Evolutionary conservation across 2,888 invertebrate species (phyloP).

Genomic region (Drosophila niveifrons): DNA sequence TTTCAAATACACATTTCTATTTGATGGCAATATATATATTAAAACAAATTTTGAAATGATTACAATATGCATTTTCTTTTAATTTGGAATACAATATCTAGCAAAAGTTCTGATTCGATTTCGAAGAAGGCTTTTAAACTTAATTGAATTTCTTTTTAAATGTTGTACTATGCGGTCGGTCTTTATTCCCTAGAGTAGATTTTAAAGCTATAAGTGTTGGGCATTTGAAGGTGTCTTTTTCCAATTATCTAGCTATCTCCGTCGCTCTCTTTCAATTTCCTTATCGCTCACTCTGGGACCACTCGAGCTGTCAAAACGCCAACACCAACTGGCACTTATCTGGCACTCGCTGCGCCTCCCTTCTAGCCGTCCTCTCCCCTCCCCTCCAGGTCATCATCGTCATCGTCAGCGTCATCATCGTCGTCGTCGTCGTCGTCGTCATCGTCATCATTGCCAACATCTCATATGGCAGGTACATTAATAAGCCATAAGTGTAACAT

Average conservation of each 20-base stretch:
- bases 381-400: constrained; percentile 27
- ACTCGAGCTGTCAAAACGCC: constrained; percentile 64
- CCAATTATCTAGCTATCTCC: background rate
- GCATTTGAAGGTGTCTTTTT: background rate
- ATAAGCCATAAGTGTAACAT: constrained; percentile 59
- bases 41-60: too few species aligned
- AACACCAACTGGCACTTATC: constrained; percentile 62
- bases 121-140: too few species aligned
- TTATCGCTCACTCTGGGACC: constrained; percentile 23
- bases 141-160: too few species aligned
- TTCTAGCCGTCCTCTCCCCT: background rate
- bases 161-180: background rate
- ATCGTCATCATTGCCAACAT: constrained; percentile 32
- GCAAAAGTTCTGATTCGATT: too few species aligned
- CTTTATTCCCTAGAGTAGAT: background rate
- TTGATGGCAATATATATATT: too few species aligned
- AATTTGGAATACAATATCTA: too few species aligned
- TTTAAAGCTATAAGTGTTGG: constrained; percentile 17
- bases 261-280: constrained; percentile 3
- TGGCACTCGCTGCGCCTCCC: constrained; percentile 19
- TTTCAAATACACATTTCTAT: too few species aligned
- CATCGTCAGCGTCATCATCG: constrained; percentile 13
- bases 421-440: constrained; percentile 14
- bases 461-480: constrained; percentile 61
- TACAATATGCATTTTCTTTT: too few species aligned